A percentile compares a stretch with the other conserved stretches of the same genome.
These are phyloP conservation scores for Rhinoraja longicauda DNA, from an alignment of 2,797 vertebrate genomes.

Conservation along the genomic window DNA sequence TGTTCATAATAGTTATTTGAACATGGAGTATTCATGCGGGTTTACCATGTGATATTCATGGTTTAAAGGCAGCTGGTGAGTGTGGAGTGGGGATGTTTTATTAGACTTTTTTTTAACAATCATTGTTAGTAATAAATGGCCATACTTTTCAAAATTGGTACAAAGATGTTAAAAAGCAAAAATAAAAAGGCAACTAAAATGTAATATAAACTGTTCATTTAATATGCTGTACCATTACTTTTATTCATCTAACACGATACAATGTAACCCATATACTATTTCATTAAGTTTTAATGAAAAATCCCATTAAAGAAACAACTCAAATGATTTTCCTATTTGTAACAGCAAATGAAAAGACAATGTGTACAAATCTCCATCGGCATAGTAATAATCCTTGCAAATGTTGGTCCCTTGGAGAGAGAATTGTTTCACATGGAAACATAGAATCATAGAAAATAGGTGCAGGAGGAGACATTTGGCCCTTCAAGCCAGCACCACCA, in stretches of 20 bases:
- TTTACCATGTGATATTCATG: not conserved
- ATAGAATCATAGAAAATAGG: too few species aligned
- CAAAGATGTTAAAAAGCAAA: not conserved
- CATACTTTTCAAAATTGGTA: not conserved
- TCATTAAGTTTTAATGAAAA: not conserved
- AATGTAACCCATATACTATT: not conserved
- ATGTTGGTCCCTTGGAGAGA: not conserved
- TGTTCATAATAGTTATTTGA: not conserved
- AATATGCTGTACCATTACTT: not conserved
- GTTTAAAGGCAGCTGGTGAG: not conserved
- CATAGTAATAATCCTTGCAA: not conserved
- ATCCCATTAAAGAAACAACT: slow-evolving; percentile 6
- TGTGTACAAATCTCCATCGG: not conserved
- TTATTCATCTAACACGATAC: not conserved
- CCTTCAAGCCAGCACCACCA: too few species aligned
- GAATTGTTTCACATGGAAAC: not conserved
- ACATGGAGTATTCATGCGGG: not conserved
- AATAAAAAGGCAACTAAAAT: not conserved
- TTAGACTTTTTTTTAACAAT: not conserved
- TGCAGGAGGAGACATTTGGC: too few species aligned
- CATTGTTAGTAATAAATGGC: not conserved
- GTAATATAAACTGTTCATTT: not conserved
- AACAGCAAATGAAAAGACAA: not conserved
- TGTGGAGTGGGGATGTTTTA: too few species aligned
- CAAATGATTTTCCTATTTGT: not conserved